Evolutionary conservation across 2,888 invertebrate genomes (phyloP).

Genomic region (Macrostomum cliftonense): DNA sequence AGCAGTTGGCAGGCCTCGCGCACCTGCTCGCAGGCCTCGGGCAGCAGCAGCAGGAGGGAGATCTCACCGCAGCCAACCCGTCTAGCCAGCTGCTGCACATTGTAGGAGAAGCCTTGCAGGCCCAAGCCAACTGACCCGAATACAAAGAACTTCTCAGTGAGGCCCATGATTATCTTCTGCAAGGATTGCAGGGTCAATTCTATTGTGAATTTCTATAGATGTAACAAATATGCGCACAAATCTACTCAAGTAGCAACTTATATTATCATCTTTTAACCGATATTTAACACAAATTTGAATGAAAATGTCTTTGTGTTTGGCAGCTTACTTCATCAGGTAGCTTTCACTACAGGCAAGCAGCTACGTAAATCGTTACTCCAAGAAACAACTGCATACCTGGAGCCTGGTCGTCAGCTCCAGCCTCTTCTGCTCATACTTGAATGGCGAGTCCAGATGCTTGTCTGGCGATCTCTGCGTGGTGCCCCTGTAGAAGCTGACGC

Average conservation of each 20-base stretch:
- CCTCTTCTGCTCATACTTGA: constrained; percentile 16
- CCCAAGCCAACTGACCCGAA: constrained; percentile 19
- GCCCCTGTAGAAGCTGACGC: constrained; percentile 19
- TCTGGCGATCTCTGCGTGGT: no score
- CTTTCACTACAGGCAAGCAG: no score
- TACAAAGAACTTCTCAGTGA: constrained; percentile 11
- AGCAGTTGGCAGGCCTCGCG: constrained; percentile 18
- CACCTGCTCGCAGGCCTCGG: constrained; percentile 22
- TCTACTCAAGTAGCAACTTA: no score
- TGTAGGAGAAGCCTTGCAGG: no score
- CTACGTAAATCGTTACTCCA: no score
- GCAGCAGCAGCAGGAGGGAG: constrained; percentile 21
- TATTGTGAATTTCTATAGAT: constrained; percentile 18
- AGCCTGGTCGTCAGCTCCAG: constrained; percentile 21
- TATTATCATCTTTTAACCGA: no score
- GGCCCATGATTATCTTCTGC: constrained; percentile 13
- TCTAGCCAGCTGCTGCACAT: constrained; percentile 19
- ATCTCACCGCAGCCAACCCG: constrained; percentile 19
- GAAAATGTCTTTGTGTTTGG: no score
- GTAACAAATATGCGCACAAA: no score
- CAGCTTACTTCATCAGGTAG: no score
- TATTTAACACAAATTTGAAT: no score
- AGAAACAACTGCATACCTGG: constrained; percentile 17
- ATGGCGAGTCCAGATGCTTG: no score
- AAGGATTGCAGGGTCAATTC: constrained; percentile 21